Percentiles rank a stretch among this genome's conserved stretches.
These are phyloP conservation scores for Cacoxenus indagator DNA, from an alignment of 2,888 invertebrate genomes.

Conservation along the genomic window DNA sequence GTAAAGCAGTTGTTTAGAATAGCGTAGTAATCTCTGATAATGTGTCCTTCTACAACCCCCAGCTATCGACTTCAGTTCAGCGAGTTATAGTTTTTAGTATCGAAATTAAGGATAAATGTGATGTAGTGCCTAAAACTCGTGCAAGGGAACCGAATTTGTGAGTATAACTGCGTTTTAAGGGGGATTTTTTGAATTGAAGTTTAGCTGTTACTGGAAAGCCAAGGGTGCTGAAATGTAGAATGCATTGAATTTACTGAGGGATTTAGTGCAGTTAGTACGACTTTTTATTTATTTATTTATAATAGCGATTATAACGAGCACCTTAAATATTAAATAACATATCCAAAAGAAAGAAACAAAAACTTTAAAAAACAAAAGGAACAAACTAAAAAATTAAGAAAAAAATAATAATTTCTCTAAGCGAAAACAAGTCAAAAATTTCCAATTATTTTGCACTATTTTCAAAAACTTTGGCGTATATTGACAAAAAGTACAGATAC, in stretches of 20 bases:
- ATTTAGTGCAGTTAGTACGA: background rate
- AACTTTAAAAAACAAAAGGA: conserved; percentile 7
- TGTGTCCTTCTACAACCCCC: background rate
- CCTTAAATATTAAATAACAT: background rate
- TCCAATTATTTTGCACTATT: background rate
- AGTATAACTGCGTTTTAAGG: background rate
- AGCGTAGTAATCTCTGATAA: background rate
- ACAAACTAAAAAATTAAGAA: conserved; percentile 9
- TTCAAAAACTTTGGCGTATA: background rate
- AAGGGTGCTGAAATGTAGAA: conserved; percentile 36
- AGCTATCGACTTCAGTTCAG: background rate
- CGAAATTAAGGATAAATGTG: conserved; percentile 46
- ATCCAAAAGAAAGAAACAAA: conserved; percentile 11
- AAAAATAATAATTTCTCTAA: background rate
- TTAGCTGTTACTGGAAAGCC: background rate
- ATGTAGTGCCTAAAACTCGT: conserved; percentile 59
- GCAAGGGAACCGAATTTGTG: conserved; percentile 29
- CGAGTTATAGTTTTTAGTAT: conserved; percentile 26
- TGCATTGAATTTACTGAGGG: background rate
- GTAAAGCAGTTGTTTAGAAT: background rate
- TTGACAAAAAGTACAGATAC: background rate
- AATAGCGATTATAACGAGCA: background rate
- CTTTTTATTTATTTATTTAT: background rate
- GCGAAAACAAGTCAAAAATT: background rate
- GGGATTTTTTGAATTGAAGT: background rate